Evolutionary conservation across 1,140 invertebrate genomes (phyloP), one percentile per base, ranked within the genome.

Genomic region (Hetaerina americana): DNA sequence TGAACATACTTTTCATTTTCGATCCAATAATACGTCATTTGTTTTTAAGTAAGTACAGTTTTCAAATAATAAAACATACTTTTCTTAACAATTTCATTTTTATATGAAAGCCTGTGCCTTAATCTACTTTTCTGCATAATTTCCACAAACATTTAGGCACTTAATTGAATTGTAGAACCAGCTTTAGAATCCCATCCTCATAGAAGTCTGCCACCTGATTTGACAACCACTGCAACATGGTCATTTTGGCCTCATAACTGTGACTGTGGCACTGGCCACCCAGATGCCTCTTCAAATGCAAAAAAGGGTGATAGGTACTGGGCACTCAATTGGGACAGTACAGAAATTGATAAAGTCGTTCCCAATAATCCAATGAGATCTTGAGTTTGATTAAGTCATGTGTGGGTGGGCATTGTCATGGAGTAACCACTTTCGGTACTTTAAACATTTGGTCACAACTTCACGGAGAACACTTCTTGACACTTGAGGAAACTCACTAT

Each of bases 151-250:
- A 66, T 66, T 71, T 15, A 66, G 70, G 31, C 26, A 26, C 26
- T 71, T 67, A n/a, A 27, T 49, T 67, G 5, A 29, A 70, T 70
- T 28, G 71, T 69, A 68, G n/a, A 29, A 72, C 27, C 5, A 49
- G 40, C 67, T 66, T 57, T 72, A 72, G 15, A 6, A 69, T 8
- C 6, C 5, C 69, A 27, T 70, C n/a, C n/a, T n/a, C 27, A 29
- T 70, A 70, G 69, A 70, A 70, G n/a, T 70, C 69, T 70, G 69
- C 69, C 27, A 70, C 27, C 69, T 70, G 69, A 70, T 70, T 69
- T 69, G 68, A 26, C 24, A 69, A 27, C 27, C 68, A 69, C 68
- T 69, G 68, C 68, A n/a, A n/a, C n/a, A n/a, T n/a, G n/a, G n/a
- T n/a, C n/a, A n/a, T n/a, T n/a, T n/a, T n/a, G n/a, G n/a, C n/a